Evolutionary conservation across 2,888 invertebrate genomes (phyloP), one percentile per base, ranked within the genome.

Genomic region (Tinea semifulvella): DNA sequence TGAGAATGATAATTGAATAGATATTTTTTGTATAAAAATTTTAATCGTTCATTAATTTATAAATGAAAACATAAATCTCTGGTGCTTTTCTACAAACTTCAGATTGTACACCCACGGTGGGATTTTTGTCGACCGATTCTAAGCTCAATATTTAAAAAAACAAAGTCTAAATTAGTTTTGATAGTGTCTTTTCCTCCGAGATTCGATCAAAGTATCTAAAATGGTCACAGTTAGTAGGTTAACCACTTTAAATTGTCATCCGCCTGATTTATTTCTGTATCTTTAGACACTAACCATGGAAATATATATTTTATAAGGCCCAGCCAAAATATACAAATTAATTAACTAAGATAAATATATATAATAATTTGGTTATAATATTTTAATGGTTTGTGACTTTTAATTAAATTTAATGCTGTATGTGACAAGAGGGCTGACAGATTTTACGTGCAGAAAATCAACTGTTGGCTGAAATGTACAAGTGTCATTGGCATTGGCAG

Each of bases 161-260:
- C 64, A 63, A 54, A 56, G 51, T 51, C 54, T 44, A 57, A 53
- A 56, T 52, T 53, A 45, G 52, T 47, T 49, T 50, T 47, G 13
- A 14, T 35, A 48, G 45, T 63, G 64, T 65, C 70, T 60, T 64
- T 65, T 72, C 74, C 75, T 68, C 73, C 72, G 71, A 79, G 73
- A 79, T 80, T 65, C 72, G 76, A 80, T 80, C 79, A 76, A 74
- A 74, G 74, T 70, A 77, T 80, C 80, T 81, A 81, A 81, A 82
- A 81, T 81, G 81, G 82, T 80, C 77, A 79, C 81, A 79, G 80
- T 74, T 79, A 80, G 75, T 82, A 77, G 82, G 81, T 79, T 79
- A 77, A 77, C 82, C 82, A 82, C 80, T 82, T 82, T 75, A 81
- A 82, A 82, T 81, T 82, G 81, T 82, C 82, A 82, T 82, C 79